These are phyloP conservation scores for Dinoponera quadriceps DNA, from an alignment of 1,140 invertebrate genomes.

Conservation along the genomic window DNA sequence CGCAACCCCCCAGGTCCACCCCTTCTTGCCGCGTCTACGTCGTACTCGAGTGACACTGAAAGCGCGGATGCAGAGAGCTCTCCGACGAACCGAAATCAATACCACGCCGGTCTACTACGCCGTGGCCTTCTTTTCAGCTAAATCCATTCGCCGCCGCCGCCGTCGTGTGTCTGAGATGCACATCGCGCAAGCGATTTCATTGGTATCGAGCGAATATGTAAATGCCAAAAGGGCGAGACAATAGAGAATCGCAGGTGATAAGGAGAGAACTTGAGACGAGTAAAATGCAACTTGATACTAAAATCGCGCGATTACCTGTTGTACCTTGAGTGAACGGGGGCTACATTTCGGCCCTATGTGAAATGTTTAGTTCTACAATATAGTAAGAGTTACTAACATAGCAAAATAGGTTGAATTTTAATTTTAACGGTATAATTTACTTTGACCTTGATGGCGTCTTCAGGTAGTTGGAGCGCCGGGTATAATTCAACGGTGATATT, in stretches of 20 bases:
- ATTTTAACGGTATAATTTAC: no score
- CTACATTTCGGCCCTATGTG: no score
- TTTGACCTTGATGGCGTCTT: no score
- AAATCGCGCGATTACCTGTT: no score
- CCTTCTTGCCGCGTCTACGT: conserved; percentile 63
- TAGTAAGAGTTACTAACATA: no score
- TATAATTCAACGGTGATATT: no score
- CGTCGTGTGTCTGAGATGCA: conserved; percentile 34
- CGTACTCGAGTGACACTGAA: conserved; percentile 74
- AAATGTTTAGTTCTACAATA: no score
- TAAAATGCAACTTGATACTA: background rate
- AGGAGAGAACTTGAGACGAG: background rate
- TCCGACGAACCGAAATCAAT: conserved; percentile 74
- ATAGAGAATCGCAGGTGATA: no score
- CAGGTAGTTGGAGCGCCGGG: no score
- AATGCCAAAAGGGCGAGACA: background rate
- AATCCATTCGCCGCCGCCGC: conserved; percentile 66
- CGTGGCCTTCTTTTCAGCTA: conserved; percentile 78
- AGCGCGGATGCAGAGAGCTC: conserved; percentile 71
- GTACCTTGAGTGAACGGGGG: no score
- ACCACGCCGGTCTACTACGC: conserved; percentile 76
- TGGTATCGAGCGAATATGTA: background rate
- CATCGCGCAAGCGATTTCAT: background rate
- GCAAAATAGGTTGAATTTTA: no score
- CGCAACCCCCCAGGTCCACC: conserved; percentile 9